Evolutionary conservation across 2,888 invertebrate genomes (phyloP).

Genomic region (Sarcophaga carnaria): DNA sequence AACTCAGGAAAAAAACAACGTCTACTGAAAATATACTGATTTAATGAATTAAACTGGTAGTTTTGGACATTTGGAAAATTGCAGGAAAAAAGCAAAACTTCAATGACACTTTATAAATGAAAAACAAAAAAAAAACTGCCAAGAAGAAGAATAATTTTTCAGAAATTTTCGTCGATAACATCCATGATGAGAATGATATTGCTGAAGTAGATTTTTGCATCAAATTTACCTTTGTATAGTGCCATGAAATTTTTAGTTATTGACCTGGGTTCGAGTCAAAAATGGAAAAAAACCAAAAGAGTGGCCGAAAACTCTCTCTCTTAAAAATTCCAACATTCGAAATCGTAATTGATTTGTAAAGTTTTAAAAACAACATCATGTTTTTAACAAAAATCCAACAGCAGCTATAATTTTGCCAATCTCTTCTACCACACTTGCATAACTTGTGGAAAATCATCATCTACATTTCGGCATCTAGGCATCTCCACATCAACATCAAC

Average conservation of each 20-base stretch:
- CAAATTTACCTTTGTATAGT: not conserved
- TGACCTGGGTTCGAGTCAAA: not conserved
- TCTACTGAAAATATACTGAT: not conserved
- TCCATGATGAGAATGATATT: not conserved
- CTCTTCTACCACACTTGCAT: slow-evolving; percentile 6
- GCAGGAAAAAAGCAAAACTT: slow-evolving; percentile 18
- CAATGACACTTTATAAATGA: slow-evolving; percentile 47
- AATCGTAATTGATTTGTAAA: slow-evolving; percentile 63
- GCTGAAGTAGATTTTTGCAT: not conserved
- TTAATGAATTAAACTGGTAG: slow-evolving; percentile 15
- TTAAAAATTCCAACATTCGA: not conserved
- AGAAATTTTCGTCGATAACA: not conserved
- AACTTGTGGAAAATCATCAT: slow-evolving; percentile 33
- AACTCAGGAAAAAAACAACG: not conserved
- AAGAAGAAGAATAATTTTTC: not conserved
- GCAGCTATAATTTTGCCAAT: not conserved
- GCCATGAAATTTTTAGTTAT: not conserved
- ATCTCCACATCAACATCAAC: slow-evolving; percentile 15
- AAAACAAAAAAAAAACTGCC: not conserved
- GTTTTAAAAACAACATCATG: slow-evolving; percentile 32
- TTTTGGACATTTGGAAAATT: slow-evolving; percentile 28
- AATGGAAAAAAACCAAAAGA: not conserved
- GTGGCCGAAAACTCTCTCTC: not conserved
- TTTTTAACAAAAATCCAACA: slow-evolving; percentile 33
- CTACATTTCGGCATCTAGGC: not conserved